A percentile compares a stretch with the other conserved stretches of the same genome.
phyloP scores from a whole-genome alignment of 2,888 invertebrate genomes.

The Hipparchia semele region DNA sequence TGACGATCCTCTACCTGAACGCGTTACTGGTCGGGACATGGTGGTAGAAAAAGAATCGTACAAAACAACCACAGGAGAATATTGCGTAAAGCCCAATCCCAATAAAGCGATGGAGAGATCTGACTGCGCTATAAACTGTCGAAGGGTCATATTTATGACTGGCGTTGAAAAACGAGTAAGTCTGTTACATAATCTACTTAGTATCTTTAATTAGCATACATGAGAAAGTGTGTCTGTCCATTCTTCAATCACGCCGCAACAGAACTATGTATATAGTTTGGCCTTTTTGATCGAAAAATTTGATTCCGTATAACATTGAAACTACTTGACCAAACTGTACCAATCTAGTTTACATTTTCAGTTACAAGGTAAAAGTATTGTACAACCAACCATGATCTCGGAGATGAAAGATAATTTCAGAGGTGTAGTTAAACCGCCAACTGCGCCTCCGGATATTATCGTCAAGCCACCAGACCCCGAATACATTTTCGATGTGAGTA shows the following conservation, averaged over 20 bases:
- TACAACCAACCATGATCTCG: slow-evolving; percentile 61
- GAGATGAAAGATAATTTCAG: slow-evolving; percentile 73
- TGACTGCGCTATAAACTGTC: slow-evolving; percentile 70
- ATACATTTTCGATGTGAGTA: slow-evolving; percentile 71
- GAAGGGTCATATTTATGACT: slow-evolving; percentile 69
- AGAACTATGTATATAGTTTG: no score
- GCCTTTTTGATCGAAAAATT: not conserved
- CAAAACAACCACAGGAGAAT: slow-evolving; percentile 69
- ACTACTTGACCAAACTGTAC: not conserved
- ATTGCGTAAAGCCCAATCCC: slow-evolving; percentile 74
- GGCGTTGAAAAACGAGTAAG: slow-evolving; percentile 69
- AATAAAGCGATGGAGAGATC: slow-evolving; percentile 76
- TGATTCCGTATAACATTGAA: not conserved
- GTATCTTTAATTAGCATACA: no score
- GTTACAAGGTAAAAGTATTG: slow-evolving; percentile 63
- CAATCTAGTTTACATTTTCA: slow-evolving; percentile 46
- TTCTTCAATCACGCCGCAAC: no score
- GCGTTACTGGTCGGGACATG: slow-evolving; percentile 71
- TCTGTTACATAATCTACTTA: not conserved
- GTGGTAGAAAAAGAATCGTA: slow-evolving; percentile 72
- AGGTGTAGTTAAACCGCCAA: slow-evolving; percentile 54
- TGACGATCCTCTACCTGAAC: slow-evolving; percentile 63
- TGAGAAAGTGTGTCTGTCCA: no score
- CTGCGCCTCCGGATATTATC: slow-evolving; percentile 61
- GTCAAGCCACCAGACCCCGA: slow-evolving; percentile 67